phyloP scores from a whole-genome alignment of 1,140 invertebrate species.

The Phenacoccus solenopsis region DNA sequence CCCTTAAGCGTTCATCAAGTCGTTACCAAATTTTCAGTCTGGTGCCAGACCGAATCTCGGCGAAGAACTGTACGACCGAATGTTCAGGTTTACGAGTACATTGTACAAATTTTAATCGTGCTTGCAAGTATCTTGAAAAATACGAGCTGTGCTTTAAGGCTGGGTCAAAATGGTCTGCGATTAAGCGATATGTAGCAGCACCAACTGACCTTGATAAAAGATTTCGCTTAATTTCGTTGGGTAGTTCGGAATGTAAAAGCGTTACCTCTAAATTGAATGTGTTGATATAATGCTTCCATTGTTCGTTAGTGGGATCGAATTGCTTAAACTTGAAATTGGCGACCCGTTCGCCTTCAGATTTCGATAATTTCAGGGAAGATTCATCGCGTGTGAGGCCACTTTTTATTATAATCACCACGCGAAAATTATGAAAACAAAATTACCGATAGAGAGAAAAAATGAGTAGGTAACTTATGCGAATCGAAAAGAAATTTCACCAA shows the following conservation, averaged over 20 bases:
- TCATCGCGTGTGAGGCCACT: too few species aligned
- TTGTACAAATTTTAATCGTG: neutral
- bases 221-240: neutral
- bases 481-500: too few species aligned
- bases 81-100: neutral
- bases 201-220: neutral
- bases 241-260: neutral
- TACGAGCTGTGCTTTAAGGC: too few species aligned
- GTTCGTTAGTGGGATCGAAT: neutral
- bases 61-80: neutral
- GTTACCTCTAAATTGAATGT: neutral
- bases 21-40: neutral
- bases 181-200: neutral
- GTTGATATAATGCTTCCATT: neutral
- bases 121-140: neutral
- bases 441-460: too few species aligned
- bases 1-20: neutral
- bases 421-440: too few species aligned
- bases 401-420: too few species aligned
- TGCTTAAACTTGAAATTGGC: too few species aligned
- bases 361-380: too few species aligned
- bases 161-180: neutral
- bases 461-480: too few species aligned
- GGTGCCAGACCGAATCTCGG: neutral
- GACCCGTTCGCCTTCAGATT: too few species aligned